Conservation (phyloP, 2,113 vertebrate species). For the Cebidichthys violaceus region DNA sequence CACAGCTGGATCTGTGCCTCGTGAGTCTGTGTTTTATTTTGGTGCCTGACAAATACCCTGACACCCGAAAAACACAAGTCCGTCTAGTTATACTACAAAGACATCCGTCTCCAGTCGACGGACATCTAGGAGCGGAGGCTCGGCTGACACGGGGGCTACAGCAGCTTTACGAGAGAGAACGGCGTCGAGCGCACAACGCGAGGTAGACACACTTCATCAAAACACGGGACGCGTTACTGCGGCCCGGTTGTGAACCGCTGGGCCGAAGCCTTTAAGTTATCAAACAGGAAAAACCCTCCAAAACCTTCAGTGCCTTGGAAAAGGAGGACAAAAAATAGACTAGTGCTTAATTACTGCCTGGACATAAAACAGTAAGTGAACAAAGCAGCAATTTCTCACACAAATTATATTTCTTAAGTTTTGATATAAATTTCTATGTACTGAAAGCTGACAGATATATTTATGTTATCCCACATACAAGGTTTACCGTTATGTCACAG, state of each 20-base stretch:
- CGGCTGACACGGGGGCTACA: conserved; percentile 39
- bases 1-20: neutral
- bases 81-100: neutral
- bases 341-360: conserved; percentile 42
- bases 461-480: conserved; percentile 17
- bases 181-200: conserved; percentile 49
- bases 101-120: neutral
- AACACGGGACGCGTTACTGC: conserved; percentile 24
- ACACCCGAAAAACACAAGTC: neutral
- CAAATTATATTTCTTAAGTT: conserved; percentile 23
- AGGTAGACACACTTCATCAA: conserved; percentile 67
- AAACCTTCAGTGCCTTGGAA: conserved; percentile 56
- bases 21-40: neutral
- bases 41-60: neutral
- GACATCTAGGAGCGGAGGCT: neutral
- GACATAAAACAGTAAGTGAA: conserved; percentile 12
- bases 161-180: conserved; percentile 60
- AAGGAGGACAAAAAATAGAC: conserved; percentile 4
- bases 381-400: conserved; percentile 45
- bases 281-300: conserved; percentile 29
- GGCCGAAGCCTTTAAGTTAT: conserved; percentile 36
- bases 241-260: conserved; percentile 51
- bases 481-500: conserved; percentile 16
- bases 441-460: conserved; percentile 13
- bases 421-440: conserved; percentile 38